Evolutionary conservation across 2,888 invertebrate species (phyloP), one percentile per base, ranked within the genome.

Genomic region (Drosophila bunnanda): DNA sequence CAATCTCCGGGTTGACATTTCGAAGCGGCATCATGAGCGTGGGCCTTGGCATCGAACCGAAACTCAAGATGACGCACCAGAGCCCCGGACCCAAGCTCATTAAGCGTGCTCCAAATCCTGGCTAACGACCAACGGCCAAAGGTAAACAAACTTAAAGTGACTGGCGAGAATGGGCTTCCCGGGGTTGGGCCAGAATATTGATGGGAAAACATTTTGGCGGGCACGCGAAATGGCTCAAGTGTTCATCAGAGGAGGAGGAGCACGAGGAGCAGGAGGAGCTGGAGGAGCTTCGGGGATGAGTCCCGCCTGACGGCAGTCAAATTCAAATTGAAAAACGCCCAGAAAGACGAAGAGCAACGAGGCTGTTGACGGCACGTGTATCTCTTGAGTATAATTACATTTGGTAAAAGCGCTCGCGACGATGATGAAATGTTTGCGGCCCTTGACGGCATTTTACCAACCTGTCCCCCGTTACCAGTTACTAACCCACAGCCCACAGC

Each of bases 371-470:
- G 88, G 85, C 85, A 86, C 85, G 85, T 86, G 88, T 88, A 82
- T 77, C 85, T 85, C 77, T 78, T 72, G 82, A 76, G 79, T 80
- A 79, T 87, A 86, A 86, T 86, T 86, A 86, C 88, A 85, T 87
- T 86, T 84, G 76, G 64, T 78, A 77, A 80, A 80, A 81, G 82
- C 78, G 76, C 76, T 59, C 69, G 68, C 54, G 43, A 66, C 48
- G 58, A 76, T 72, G 68, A 74, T 66, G 59, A 60, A 66, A 72
- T 71, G 70, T 50, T 61, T 71, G 70, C n/a, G 71, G 64, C 71
- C 59, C 57, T 46, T 60, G 65, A 53, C 66, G 57, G 59, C 57
- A 67, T 73, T 72, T 66, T 59, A 38, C 53, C 67, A 54, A 58
- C 67, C 66, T 66, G 65, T 46, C 30, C 44, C 43, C 60, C n/a